Percentiles rank a stretch among this genome's conserved stretches.
Conservation (phyloP, 2,113 vertebrate species). For the Charina bottae region DNA sequence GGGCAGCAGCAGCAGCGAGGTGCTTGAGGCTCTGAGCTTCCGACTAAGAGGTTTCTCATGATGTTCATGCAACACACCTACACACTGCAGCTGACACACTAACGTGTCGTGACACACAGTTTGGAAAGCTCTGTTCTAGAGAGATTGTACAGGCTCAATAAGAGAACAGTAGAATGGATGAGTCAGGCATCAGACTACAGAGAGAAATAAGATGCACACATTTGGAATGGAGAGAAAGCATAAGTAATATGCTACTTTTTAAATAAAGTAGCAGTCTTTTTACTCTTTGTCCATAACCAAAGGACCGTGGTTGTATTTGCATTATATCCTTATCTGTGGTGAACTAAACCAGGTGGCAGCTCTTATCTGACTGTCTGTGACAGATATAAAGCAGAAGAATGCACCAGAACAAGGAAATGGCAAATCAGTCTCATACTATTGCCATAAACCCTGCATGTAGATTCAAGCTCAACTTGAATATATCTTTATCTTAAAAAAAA, state of each 20-base stretch:
- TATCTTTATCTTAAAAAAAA: neutral
- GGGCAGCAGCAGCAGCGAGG: too few relatives aligned
- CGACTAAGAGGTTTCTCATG: too few relatives aligned
- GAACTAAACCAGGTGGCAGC: neutral
- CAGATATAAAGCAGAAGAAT: neutral
- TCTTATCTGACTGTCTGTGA: neutral
- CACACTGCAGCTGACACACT: too few relatives aligned
- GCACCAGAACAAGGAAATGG: neutral
- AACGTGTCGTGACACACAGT: too few relatives aligned
- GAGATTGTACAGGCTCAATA: neutral
- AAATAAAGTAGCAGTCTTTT: neutral
- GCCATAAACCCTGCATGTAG: neutral
- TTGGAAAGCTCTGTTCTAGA: too few relatives aligned
- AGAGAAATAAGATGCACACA: neutral
- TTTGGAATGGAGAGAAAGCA: neutral
- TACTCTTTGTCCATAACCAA: neutral
- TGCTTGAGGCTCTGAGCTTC: too few relatives aligned
- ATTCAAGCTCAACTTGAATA: neutral
- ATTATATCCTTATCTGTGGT: neutral
- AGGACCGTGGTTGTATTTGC: neutral
- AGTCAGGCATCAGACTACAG: neutral
- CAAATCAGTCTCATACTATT: neutral
- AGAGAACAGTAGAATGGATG: neutral
- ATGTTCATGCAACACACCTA: too few relatives aligned
- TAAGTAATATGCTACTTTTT: neutral